Base-by-base conservation (phyloP, 2,888 invertebrate genomes). In the Ophraella communa region DNA sequence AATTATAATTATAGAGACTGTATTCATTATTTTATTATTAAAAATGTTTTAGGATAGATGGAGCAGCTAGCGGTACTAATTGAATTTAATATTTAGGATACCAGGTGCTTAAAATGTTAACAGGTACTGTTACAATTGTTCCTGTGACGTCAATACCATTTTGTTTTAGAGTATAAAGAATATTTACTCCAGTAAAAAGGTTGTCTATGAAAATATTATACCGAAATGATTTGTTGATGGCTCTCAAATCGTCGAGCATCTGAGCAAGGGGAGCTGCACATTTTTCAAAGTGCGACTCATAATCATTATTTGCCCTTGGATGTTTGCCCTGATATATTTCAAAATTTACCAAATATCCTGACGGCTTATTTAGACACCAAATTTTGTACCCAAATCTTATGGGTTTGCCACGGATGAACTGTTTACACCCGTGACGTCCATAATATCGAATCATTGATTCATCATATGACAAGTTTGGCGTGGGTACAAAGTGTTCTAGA, bases 321-420 rank as follows among this genome's bases (percentile, higher is more conserved):
- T 44, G 17, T 47, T 64, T 65, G 18, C 58, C 70, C 64, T 70
- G 69, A 51, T 71, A 71, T 14, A 71, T 17, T 21, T 69, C 67
- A 57, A n/a, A 65, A 69, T 69, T 63, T 11, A 68, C 39, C 3
- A 72, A 70, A 71, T 70, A 70, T 17, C 66, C 57, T 71, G 72
- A 74, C 23, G 70, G 52, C 68, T 74, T n/a, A n/a, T n/a, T n/a
- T n/a, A n/a, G n/a, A n/a, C n/a, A n/a, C n/a, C n/a, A n/a, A n/a
- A n/a, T n/a, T n/a, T n/a, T 75, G 53, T 65, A 74, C 2, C 73
- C 73, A 62, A 74, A 74, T 27, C 73, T 45, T 17, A 74, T 70
- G 8, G 72, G 74, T 58, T 75, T 74, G 35, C 71, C 74, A 21
- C 69, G 70, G 17, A 76, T 73, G 49, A 67, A 73, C 56, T 71